phyloP scores from a whole-genome alignment of 2,113 vertebrate genomes.

The Terrapene triunguis region DNA sequence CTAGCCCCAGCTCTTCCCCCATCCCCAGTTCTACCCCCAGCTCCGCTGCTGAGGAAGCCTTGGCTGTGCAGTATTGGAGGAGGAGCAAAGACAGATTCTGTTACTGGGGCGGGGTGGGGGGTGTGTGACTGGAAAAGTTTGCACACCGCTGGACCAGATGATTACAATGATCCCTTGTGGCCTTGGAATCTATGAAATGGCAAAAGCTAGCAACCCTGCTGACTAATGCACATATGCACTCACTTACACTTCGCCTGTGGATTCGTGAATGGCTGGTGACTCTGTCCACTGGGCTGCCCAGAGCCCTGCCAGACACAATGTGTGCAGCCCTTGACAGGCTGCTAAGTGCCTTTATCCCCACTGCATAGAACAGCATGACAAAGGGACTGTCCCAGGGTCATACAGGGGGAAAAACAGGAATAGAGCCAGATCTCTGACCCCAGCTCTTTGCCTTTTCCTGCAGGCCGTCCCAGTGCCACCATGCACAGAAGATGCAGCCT shows the following conservation, averaged over 20 bases:
- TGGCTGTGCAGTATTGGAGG: no score
- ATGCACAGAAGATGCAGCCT: background rate
- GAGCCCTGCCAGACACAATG: background rate
- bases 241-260: background rate
- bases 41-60: no score
- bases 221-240: background rate
- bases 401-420: background rate
- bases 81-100: no score
- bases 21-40: no score
- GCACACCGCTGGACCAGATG: background rate
- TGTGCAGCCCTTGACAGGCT: background rate
- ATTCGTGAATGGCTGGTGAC: background rate
- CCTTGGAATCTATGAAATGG: background rate
- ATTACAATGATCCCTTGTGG: background rate
- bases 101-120: no score
- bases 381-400: background rate
- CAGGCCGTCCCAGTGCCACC: background rate
- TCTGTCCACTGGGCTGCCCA: background rate
- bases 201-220: background rate
- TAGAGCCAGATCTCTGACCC: background rate
- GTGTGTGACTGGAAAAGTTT: no score
- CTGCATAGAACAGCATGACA: background rate
- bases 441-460: background rate
- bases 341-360: background rate
- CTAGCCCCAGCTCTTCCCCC: no score